Conservation (phyloP, 2,888 invertebrate genomes). For the Lymantria dispar region DNA sequence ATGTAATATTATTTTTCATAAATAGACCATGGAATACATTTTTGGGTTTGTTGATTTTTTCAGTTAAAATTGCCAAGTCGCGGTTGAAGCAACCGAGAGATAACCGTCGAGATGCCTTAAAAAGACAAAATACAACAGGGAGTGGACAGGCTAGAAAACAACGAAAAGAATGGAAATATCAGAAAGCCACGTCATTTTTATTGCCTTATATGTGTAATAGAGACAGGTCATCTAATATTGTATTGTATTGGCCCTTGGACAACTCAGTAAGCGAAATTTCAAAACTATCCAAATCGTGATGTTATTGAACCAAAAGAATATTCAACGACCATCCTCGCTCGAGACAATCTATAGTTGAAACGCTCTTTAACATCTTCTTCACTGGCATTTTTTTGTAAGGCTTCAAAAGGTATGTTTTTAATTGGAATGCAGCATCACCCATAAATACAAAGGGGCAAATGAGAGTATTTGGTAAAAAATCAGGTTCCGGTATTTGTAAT, state of each 20-base stretch:
- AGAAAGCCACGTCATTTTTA: slow-evolving; percentile 14
- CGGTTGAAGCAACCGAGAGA: slow-evolving; percentile 10
- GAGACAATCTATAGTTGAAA: background rate
- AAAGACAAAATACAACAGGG: slow-evolving; percentile 10
- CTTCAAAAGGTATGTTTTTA: background rate
- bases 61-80: slow-evolving; percentile 13
- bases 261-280: slow-evolving; percentile 9
- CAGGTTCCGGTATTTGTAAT: background rate
- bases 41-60: slow-evolving; percentile 14
- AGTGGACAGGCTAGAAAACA: slow-evolving; percentile 15
- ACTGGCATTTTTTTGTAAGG: background rate
- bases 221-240: slow-evolving; percentile 15
- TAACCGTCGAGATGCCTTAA: slow-evolving; percentile 10
- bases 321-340: slow-evolving; percentile 13
- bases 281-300: background rate
- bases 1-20: background rate
- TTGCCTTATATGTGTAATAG: slow-evolving; percentile 19
- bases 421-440: background rate
- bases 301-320: background rate
- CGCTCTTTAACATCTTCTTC: background rate
- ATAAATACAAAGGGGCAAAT: background rate
- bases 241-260: background rate
- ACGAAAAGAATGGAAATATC: slow-evolving; percentile 15
- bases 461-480: background rate
- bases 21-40: background rate